Evolutionary conservation across 37 sponge, comb jelly and placozoan genomes (phyloP).

Genomic region (Ianthella basta): DNA sequence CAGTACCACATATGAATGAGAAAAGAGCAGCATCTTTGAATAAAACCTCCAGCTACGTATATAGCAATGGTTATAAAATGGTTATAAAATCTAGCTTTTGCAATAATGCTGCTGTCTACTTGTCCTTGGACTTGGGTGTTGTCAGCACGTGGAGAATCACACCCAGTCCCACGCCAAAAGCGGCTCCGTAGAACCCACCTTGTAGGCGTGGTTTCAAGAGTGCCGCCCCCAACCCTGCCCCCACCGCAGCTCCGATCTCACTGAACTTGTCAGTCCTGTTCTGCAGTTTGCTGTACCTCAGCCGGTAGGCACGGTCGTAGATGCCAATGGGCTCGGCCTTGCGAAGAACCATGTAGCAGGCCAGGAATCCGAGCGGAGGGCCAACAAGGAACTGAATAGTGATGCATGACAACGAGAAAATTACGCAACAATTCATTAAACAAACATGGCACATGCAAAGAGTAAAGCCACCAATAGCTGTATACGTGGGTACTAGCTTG

Average conservation of each 20-base stretch:
- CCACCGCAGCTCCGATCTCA: not conserved
- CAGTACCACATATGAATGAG: no score
- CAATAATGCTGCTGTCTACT: no score
- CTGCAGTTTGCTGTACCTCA: not conserved
- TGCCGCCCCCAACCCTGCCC: not conserved
- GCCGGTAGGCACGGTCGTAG: conserved; percentile 25
- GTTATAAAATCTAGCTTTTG: no score
- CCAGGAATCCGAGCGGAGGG: not conserved
- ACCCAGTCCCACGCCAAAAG: conserved; percentile 27
- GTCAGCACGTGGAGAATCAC: conserved; percentile 5
- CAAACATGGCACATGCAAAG: no score
- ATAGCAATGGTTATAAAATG: no score
- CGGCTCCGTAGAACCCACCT: conserved; percentile 17
- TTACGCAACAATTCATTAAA: no score
- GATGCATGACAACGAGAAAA: not conserved
- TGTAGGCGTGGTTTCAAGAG: not conserved
- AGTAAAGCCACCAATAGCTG: no score
- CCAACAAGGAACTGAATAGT: conserved; percentile 15
- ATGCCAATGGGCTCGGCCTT: conserved; percentile 12
- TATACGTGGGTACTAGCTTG: no score
- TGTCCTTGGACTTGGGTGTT: not conserved
- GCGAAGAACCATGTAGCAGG: not conserved
- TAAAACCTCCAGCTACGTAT: no score
- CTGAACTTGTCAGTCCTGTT: conserved; percentile 23
- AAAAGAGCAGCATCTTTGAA: no score